Percentiles rank a stretch among this genome's conserved stretches.
These are phyloP conservation scores for Diogma glabrata DNA, from an alignment of 2,888 invertebrate species.

Conservation along the genomic window DNA sequence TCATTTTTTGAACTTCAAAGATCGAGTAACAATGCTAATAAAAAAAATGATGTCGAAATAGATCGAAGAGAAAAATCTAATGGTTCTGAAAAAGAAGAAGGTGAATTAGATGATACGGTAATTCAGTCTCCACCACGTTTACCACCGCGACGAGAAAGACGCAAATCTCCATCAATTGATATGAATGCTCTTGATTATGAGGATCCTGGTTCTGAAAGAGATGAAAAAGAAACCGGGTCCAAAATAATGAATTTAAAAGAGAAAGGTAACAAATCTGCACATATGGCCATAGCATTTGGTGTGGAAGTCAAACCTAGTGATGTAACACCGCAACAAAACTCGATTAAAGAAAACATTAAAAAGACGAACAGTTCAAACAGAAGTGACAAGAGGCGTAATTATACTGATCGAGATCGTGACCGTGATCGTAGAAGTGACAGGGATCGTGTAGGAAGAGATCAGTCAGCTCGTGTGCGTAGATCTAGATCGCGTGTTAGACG, in stretches of 20 bases:
- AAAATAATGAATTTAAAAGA: constrained; percentile 4
- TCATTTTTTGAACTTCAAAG: constrained; percentile 37
- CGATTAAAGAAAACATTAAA: constrained; percentile 14
- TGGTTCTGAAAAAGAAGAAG: constrained; percentile 37
- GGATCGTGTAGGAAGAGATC: neutral
- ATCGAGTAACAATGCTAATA: constrained; percentile 30
- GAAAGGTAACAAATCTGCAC: constrained; percentile 33
- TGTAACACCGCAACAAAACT: constrained; percentile 14
- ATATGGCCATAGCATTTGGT: constrained; percentile 45
- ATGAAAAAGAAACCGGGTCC: constrained; percentile 23
- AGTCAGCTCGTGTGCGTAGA: neutral
- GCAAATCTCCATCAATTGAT: constrained; percentile 38
- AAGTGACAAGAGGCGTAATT: neutral
- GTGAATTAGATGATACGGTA: constrained; percentile 38
- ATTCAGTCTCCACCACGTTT: neutral
- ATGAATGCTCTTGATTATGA: constrained; percentile 66
- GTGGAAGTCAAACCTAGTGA: constrained; percentile 34
- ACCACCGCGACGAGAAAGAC: constrained; percentile 5
- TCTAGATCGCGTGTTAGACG: neutral
- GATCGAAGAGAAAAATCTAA: constrained; percentile 19
- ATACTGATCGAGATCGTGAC: neutral
- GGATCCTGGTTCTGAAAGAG: constrained; percentile 44
- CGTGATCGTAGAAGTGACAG: constrained; percentile 7
- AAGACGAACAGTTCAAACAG: neutral
- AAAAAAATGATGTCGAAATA: constrained; percentile 10